Percentiles rank a stretch among this genome's conserved stretches.
These are phyloP conservation scores for Cossypha niveicapilla DNA, from an alignment of 2,797 vertebrate species.

Conservation along the genomic window DNA sequence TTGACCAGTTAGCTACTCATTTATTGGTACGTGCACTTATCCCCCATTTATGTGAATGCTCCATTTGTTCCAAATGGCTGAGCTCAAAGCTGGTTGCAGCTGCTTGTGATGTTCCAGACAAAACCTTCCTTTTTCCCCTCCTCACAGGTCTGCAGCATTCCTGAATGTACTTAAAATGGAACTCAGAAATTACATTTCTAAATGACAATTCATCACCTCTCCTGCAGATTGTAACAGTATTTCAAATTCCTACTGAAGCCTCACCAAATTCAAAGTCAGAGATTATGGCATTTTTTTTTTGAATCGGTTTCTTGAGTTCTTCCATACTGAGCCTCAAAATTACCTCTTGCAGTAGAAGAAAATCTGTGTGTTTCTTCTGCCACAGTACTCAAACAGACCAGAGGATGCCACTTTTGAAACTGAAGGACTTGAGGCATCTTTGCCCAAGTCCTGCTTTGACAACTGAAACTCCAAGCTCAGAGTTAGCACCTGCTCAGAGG, in stretches of 20 bases:
- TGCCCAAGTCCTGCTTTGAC: not conserved
- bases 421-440: not conserved
- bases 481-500: rapidly evolving
- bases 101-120: not conserved
- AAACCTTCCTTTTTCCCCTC: not conserved
- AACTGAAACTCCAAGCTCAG: not conserved
- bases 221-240: not conserved
- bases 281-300: not conserved
- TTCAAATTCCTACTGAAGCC: not conserved
- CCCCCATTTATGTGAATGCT: not conserved
- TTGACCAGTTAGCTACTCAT: not conserved
- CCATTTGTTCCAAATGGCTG: not conserved
- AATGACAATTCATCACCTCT: not conserved
- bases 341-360: not conserved
- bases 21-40: not conserved
- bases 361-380: not conserved
- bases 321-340: not conserved
- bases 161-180: not conserved
- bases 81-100: rapidly evolving
- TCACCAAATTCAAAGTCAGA: not conserved
- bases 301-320: not conserved
- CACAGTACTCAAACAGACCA: not conserved
- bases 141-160: not conserved
- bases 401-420: not conserved
- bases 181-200: not conserved